phyloP scores from a whole-genome alignment of 2,888 invertebrate genomes.

The Macrosoma leucophasiata region DNA sequence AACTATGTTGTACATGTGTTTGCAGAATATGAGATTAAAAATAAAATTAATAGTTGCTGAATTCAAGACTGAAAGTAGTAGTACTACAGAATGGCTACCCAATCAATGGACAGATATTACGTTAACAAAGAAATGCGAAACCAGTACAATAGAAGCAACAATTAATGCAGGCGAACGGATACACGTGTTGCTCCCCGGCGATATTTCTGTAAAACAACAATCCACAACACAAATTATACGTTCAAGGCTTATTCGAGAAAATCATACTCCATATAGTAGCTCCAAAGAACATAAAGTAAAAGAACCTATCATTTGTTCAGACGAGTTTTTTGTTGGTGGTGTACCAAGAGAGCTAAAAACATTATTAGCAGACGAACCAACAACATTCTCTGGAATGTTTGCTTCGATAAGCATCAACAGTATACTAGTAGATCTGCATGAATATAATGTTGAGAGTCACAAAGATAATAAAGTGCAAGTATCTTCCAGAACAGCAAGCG shows the following conservation, averaged over 20 bases:
- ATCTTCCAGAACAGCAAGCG: conserved; percentile 57
- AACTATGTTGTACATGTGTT: conserved; percentile 46
- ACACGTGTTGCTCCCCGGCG: conserved; percentile 40
- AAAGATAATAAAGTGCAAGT: conserved; percentile 46
- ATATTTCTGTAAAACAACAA: not conserved
- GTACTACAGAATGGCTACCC: conserved; percentile 45
- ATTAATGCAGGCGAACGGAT: conserved; percentile 56
- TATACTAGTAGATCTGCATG: conserved; percentile 45
- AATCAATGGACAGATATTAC: conserved; percentile 59
- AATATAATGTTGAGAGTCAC: conserved; percentile 42
- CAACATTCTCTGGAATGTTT: conserved; percentile 43
- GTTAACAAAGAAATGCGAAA: conserved; percentile 44
- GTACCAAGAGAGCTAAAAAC: conserved; percentile 38
- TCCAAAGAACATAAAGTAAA: conserved; percentile 1
- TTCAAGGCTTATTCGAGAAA: not conserved
- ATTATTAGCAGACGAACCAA: conserved; percentile 35
- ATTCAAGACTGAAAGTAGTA: conserved; percentile 46
- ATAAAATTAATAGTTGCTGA: conserved; percentile 43
- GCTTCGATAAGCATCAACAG: conserved; percentile 48
- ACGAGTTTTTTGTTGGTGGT: conserved; percentile 56
- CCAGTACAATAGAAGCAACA: conserved; percentile 52
- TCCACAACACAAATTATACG: not conserved
- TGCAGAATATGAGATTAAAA: conserved; percentile 57
- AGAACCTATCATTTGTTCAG: conserved; percentile 36
- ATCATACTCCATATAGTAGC: no score